Evolutionary conservation across 2,888 invertebrate species (phyloP), one percentile per base, ranked within the genome.

Genomic region (Gerris lacustris): DNA sequence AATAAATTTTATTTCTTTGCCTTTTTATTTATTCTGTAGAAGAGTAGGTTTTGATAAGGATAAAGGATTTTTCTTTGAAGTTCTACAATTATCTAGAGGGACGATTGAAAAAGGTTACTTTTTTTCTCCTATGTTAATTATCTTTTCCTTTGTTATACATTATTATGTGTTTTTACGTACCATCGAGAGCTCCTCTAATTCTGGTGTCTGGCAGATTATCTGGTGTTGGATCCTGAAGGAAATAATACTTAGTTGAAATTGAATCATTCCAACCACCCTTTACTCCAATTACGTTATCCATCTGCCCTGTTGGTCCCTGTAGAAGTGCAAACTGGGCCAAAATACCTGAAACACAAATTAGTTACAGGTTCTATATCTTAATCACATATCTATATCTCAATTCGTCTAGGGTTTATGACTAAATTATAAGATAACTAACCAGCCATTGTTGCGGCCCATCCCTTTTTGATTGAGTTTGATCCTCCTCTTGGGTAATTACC

Each of bases 111-210:
- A 31, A 31, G 31, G 31, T 2, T 31, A 31, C 31, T 31, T 31
- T 31, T 31, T 31, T 31, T 31, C 31, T 31, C 31, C 31, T 31
- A 2, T 31, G 31, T 31, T 31, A 31, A 31, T 31, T 31, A 31
- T 31, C 31, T 31, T 31, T 31, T 31, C 31, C 31, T 31, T 31
- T 31, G 31, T 31, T 31, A 31, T 31, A 31, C 31, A 31, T 2
- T 31, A 31, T 31, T 31, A 31, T 31, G 4, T 31, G 31, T 1
- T 1, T 31, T 69, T n/a, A 70, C 77, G 76, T 81, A 63, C 92
- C 92, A 77, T 92, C 92, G 6, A 92, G 81, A 66, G 85, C 89
- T 15, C 90, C 92, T 44, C 91, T 84, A 69, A 92, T 87, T 79
- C 92, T 91, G 6, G 91, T 88, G 76, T 90, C 89, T 6, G 74